Conservation (phyloP, 2,113 vertebrate species). For the Hassar affinis region DNA sequence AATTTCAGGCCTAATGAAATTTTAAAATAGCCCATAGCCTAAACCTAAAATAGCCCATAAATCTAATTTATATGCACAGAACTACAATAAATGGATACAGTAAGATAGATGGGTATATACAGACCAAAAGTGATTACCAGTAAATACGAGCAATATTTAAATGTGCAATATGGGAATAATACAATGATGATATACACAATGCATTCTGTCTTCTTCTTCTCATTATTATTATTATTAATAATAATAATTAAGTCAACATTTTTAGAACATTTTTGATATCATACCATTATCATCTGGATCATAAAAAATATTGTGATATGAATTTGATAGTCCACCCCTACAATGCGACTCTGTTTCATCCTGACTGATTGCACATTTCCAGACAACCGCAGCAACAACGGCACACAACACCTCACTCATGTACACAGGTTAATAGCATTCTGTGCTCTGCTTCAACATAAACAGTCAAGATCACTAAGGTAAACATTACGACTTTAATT, state of each 20-base stretch:
- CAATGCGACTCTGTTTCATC: neutral
- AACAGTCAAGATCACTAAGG: conserved; percentile 62
- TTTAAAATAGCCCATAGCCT: neutral
- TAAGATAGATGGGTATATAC: neutral
- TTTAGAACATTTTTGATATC: neutral
- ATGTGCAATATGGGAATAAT: neutral
- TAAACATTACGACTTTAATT: conserved; percentile 62
- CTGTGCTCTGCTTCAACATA: conserved; percentile 27
- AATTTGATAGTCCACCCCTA: neutral
- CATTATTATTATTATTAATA: neutral
- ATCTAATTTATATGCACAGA: neutral
- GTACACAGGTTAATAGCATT: conserved; percentile 41
- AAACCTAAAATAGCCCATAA: neutral
- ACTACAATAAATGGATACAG: neutral
- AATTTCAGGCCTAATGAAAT: neutral
- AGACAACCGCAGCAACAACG: conserved; percentile 17
- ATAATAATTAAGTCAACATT: neutral
- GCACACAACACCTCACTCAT: neutral
- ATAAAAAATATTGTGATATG: neutral
- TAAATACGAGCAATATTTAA: neutral
- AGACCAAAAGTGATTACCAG: neutral
- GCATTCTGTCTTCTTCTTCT: neutral
- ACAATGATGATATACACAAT: neutral
- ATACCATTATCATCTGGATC: neutral
- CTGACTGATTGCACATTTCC: conserved; percentile 16